A percentile compares a stretch with the other conserved stretches of the same genome.
These are phyloP conservation scores for Nerophis ophidion DNA, from an alignment of 2,113 vertebrate species.

Conservation along the genomic window DNA sequence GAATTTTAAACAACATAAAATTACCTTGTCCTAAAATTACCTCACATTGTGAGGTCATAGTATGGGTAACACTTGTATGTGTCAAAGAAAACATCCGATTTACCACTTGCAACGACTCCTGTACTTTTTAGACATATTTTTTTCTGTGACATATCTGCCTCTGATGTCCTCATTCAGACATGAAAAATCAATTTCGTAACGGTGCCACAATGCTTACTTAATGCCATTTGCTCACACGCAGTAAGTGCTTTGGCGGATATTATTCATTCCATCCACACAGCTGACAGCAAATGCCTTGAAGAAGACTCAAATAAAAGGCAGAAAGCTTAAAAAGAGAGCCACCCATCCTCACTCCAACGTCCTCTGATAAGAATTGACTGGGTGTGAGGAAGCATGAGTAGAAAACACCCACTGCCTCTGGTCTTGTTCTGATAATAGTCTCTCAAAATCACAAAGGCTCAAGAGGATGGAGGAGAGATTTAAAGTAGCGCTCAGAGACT, in stretches of 20 bases:
- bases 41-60: no score
- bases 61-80: no score
- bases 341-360: background rate
- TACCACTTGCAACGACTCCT: no score
- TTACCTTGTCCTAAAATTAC: no score
- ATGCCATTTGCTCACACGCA: constrained; percentile 4
- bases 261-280: background rate
- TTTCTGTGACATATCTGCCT: constrained; percentile 1
- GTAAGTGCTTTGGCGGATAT: constrained; percentile 3
- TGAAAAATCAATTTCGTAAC: background rate
- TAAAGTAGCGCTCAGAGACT: constrained; percentile 29
- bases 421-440: constrained; percentile 47
- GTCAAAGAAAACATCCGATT: no score
- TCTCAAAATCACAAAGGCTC: constrained; percentile 41
- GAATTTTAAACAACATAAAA: no score
- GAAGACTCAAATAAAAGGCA: background rate
- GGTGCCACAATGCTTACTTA: background rate
- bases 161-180: constrained; percentile 5
- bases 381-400: constrained; percentile 4
- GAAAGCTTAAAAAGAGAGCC: background rate
- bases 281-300: background rate
- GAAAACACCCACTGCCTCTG: constrained; percentile 7
- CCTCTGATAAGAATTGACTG: constrained; percentile 13
- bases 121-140: background rate
- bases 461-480: constrained; percentile 16